phyloP scores from a whole-genome alignment of 2,797 vertebrate species.

The Neosalanx taihuensis region DNA sequence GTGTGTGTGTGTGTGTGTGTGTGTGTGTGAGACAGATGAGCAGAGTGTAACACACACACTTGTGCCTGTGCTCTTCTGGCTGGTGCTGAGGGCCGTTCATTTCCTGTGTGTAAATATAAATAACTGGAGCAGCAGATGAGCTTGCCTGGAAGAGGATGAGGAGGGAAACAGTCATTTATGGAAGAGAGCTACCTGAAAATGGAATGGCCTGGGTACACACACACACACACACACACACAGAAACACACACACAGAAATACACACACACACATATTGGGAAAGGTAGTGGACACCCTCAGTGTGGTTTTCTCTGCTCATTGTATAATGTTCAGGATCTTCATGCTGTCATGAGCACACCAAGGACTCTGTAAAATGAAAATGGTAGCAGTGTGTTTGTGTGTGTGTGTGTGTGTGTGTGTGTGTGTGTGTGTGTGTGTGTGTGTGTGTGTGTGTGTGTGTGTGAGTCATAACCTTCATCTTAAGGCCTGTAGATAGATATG shows the following conservation, averaged over 20 bases:
- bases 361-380: no score
- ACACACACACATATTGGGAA: neutral
- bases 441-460: neutral
- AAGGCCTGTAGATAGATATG: neutral
- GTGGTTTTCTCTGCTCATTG: neutral
- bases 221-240: neutral
- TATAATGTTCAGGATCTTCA: neutral
- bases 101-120: slow-evolving; percentile 57
- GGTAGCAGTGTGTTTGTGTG: no score
- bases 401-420: no score
- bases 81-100: slow-evolving; percentile 47
- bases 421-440: neutral
- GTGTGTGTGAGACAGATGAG: slow-evolving; percentile 16
- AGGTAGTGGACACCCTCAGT: neutral
- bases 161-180: slow-evolving; percentile 13
- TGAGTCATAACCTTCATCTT: neutral
- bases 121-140: slow-evolving; percentile 47
- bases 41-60: slow-evolving; percentile 14
- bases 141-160: slow-evolving; percentile 43
- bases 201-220: slow-evolving; percentile 11
- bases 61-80: slow-evolving; percentile 35
- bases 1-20: no score
- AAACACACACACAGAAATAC: no score
- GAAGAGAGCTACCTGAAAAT: slow-evolving; percentile 6
- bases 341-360: no score